A percentile compares a stretch with the other conserved stretches of the same genome.
Conservation (phyloP, 1,140 invertebrate genomes). For the Drosophila chauvacae region DNA sequence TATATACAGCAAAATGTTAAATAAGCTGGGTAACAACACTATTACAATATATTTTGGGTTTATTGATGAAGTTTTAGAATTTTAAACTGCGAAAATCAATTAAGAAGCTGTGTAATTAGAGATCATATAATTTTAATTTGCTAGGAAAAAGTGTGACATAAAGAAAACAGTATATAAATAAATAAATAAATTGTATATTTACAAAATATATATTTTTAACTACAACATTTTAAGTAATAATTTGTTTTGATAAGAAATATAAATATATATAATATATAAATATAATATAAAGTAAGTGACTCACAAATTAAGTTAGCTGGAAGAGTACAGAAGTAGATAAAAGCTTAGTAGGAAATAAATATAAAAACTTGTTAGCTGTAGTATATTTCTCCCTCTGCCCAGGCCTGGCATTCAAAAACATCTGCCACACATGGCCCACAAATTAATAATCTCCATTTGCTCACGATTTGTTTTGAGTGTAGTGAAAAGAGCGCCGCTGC, state of each 20-base stretch:
- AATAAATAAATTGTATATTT: neutral
- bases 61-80: no score
- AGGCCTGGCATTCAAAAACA: neutral
- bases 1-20: neutral
- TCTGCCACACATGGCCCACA: neutral
- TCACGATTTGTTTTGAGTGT: conserved; percentile 25
- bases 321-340: neutral
- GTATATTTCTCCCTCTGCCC: neutral
- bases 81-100: no score
- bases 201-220: neutral
- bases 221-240: neutral
- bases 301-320: no score
- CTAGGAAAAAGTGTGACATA: no score
- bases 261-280: no score
- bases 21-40: no score
- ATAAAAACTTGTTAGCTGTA: no score
- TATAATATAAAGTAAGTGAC: neutral
- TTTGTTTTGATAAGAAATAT: neutral
- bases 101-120: neutral
- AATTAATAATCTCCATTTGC: neutral
- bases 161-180: neutral
- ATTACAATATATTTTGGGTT: no score
- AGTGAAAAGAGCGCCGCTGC: conserved; percentile 2
- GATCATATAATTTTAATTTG: neutral
- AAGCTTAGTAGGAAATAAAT: neutral